Evolutionary conservation across 2,888 invertebrate species (phyloP).

Genomic region (Spisula solida): DNA sequence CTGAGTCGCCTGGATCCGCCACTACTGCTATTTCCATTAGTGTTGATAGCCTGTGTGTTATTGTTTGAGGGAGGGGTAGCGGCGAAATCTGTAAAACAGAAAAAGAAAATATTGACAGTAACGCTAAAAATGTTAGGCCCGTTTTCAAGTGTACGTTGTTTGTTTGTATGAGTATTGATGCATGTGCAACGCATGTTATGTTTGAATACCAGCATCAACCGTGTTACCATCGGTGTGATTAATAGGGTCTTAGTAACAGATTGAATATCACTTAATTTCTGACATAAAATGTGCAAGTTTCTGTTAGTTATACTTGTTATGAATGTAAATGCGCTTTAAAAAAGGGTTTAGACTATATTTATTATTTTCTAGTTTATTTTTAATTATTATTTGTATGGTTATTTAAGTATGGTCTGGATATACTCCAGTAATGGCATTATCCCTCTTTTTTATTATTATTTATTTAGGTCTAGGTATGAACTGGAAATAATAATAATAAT

Average conservation of each 20-base stretch:
- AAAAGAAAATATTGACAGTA: conserved; percentile 68
- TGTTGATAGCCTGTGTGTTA: conserved; percentile 35
- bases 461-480: too few relatives aligned
- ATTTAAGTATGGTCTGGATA: too few relatives aligned
- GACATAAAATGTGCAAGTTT: too few relatives aligned
- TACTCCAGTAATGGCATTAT: too few relatives aligned
- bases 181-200: conserved; percentile 32
- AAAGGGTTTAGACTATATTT: too few relatives aligned
- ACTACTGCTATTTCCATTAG: conserved; percentile 67
- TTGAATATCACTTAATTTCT: not conserved
- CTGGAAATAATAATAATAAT: too few relatives aligned
- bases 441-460: too few relatives aligned
- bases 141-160: conserved; percentile 48
- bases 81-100: conserved; percentile 73
- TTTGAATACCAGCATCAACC: conserved; percentile 23
- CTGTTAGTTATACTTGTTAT: too few relatives aligned
- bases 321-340: too few relatives aligned
- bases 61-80: conserved; percentile 45
- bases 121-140: conserved; percentile 63
- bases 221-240: conserved; percentile 19
- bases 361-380: too few relatives aligned
- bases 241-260: not conserved
- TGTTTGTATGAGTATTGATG: conserved; percentile 39
- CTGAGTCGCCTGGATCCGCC: conserved; percentile 89
- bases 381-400: too few relatives aligned